A percentile compares a stretch with the other conserved stretches of the same genome.
Evolutionary conservation across 2,888 invertebrate genomes (phyloP).

Genomic region (Cacoxenus indagator): DNA sequence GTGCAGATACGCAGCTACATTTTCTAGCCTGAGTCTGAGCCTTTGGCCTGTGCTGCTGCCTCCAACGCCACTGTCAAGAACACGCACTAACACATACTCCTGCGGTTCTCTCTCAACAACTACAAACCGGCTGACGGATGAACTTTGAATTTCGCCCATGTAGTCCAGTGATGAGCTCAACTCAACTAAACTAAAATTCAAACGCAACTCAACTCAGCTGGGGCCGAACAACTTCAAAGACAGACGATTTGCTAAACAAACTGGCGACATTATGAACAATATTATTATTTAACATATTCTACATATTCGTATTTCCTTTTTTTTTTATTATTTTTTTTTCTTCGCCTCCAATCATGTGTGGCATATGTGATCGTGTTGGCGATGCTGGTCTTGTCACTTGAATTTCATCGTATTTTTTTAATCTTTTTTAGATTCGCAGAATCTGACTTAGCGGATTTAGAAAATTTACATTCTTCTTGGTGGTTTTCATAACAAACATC

Average conservation of each 20-base stretch:
- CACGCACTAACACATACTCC: neutral
- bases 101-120: neutral
- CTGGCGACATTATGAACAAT: neutral
- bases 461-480: constrained; percentile 4
- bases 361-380: no score
- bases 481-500: constrained; percentile 49
- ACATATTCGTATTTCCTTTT: neutral
- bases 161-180: neutral
- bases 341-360: neutral
- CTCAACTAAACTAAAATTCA: neutral
- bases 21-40: no score
- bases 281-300: constrained; percentile 17
- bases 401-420: neutral
- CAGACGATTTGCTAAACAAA: neutral
- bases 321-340: neutral
- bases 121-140: neutral
- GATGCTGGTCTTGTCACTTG: neutral
- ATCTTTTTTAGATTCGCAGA: constrained; percentile 4
- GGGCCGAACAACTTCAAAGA: neutral
- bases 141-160: neutral
- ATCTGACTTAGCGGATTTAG: constrained; percentile 1
- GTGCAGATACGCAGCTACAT: neutral
- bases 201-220: neutral
- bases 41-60: no score
- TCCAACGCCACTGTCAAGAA: neutral